A percentile compares a stretch with the other conserved stretches of the same genome.
These are phyloP conservation scores for Dione vanillae DNA, from an alignment of 2,888 invertebrate species.

Conservation along the genomic window DNA sequence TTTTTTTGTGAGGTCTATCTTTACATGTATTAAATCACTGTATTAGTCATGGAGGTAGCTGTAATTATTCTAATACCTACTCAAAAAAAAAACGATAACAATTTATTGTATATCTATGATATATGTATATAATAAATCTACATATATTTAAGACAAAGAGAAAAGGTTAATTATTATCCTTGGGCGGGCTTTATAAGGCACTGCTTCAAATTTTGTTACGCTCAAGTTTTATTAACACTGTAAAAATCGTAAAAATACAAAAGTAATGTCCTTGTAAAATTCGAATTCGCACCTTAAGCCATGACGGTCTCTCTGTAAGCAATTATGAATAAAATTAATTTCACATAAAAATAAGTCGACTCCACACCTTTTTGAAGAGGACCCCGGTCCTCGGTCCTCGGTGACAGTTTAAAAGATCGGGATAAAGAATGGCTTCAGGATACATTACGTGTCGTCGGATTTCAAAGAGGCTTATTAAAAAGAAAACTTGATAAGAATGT, in stretches of 20 bases:
- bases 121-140: no score
- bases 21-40: not conserved
- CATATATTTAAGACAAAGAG: no score
- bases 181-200: no score
- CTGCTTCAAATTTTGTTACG: no score
- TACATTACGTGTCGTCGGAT: conserved; percentile 55
- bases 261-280: no score
- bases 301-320: not conserved
- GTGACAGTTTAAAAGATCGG: conserved; percentile 56
- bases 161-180: no score
- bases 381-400: conserved; percentile 43
- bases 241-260: no score
- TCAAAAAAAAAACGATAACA: not conserved
- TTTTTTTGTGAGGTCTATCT: not conserved
- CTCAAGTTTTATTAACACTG: no score
- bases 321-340: conserved; percentile 19
- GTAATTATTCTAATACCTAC: not conserved
- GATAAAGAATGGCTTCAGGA: conserved; percentile 57
- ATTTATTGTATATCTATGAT: no score
- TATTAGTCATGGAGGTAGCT: not conserved
- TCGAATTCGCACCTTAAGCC: not conserved
- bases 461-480: conserved; percentile 46
- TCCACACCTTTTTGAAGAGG: conserved; percentile 45
- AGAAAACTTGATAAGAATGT: conserved; percentile 13
- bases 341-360: conserved; percentile 27